phyloP scores from a whole-genome alignment of 2,888 invertebrate genomes.

The Iselma pallidipennis region DNA sequence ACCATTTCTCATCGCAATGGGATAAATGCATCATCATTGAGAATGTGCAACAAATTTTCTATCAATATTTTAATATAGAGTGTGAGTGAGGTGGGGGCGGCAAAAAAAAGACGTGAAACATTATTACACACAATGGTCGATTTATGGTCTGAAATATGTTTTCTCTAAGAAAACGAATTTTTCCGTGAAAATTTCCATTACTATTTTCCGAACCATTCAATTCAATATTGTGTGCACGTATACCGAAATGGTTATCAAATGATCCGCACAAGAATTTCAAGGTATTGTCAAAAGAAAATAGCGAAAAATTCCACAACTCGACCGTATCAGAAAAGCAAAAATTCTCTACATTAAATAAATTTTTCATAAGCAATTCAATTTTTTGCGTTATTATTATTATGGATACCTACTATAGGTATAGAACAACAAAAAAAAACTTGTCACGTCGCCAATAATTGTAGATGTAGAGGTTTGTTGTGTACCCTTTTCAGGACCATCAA shows the following conservation, averaged over 20 bases:
- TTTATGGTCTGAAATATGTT: background rate
- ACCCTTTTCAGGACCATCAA: background rate
- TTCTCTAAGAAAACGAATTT: background rate
- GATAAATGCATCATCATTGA: background rate
- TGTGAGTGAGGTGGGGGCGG: background rate
- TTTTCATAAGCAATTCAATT: background rate
- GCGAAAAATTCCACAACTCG: conserved; percentile 8
- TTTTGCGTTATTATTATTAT: background rate
- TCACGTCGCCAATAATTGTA: too few relatives aligned
- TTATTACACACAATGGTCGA: background rate
- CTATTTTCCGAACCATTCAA: conserved; percentile 3
- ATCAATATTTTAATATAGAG: background rate
- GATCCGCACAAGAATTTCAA: conserved; percentile 13
- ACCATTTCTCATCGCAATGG: conserved; percentile 34
- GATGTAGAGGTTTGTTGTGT: conserved; percentile 7
- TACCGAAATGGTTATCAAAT: conserved; percentile 18
- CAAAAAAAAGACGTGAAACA: too few relatives aligned
- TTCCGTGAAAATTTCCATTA: background rate
- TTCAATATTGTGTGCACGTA: conserved; percentile 14
- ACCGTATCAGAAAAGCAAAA: too few relatives aligned
- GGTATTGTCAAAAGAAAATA: conserved; percentile 13
- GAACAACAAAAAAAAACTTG: too few relatives aligned
- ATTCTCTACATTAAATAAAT: background rate
- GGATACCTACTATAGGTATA: too few relatives aligned
- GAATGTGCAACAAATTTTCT: background rate